A percentile compares a stretch with the other conserved stretches of the same genome.
These are phyloP conservation scores for Phylloscopus collybita DNA, from an alignment of 2,797 vertebrate genomes.

Conservation along the genomic window DNA sequence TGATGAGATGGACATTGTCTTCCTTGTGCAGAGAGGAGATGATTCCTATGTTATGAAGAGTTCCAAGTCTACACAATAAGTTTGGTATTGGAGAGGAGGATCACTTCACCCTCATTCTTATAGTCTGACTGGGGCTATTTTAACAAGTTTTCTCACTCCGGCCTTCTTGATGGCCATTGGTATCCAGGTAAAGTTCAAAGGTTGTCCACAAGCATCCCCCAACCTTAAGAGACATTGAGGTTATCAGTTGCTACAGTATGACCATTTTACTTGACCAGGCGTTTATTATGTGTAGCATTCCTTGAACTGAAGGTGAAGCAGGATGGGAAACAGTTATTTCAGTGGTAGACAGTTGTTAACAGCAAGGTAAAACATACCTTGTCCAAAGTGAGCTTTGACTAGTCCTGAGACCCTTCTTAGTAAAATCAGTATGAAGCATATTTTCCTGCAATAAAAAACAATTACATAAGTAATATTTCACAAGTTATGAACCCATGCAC, in stretches of 20 bases:
- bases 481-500: background rate
- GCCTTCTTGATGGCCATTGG: rapidly evolving
- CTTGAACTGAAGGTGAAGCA: background rate
- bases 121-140: background rate
- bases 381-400: background rate
- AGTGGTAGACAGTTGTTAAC: background rate
- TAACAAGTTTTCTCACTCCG: background rate
- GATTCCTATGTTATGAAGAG: background rate
- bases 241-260: background rate
- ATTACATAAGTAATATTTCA: background rate
- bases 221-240: rapidly evolving
- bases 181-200: background rate
- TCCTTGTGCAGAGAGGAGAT: background rate
- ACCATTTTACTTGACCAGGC: background rate
- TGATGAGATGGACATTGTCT: background rate
- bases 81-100: background rate
- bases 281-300: background rate
- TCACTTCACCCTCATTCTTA: background rate
- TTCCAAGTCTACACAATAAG: background rate
- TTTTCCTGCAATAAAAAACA: background rate
- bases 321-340: background rate
- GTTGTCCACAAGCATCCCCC: background rate
- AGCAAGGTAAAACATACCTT: background rate
- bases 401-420: background rate
- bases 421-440: background rate